A percentile compares a stretch with the other conserved stretches of the same genome.
phyloP scores from a whole-genome alignment of 2,797 vertebrate genomes.

The Myotis vivesi region DNA sequence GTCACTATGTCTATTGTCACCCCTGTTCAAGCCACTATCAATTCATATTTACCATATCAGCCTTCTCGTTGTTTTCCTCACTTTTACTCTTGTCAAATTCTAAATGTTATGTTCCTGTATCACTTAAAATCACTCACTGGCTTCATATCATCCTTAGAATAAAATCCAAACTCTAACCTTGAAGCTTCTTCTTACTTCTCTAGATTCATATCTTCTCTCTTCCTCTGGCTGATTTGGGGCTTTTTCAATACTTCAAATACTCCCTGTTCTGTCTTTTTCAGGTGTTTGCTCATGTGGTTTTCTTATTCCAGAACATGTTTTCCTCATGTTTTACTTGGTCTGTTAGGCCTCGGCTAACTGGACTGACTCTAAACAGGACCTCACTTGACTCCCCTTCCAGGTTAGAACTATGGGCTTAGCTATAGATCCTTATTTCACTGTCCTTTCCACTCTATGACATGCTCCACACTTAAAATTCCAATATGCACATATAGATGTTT shows the following conservation, averaged over 20 bases:
- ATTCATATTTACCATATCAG: background rate
- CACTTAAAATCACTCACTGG: background rate
- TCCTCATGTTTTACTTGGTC: background rate
- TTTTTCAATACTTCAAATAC: background rate
- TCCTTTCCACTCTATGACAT: background rate
- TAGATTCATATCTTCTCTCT: background rate
- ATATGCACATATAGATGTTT: background rate
- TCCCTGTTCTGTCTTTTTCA: background rate
- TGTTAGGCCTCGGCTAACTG: background rate
- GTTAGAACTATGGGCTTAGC: background rate
- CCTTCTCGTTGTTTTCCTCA: background rate
- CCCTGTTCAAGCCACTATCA: background rate
- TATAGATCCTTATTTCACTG: background rate
- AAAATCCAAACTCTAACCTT: background rate
- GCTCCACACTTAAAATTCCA: background rate
- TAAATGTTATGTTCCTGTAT: slow-evolving; percentile 4
- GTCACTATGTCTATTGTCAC: background rate
- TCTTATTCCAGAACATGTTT: background rate
- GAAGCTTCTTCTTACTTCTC: background rate
- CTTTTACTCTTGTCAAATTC: background rate
- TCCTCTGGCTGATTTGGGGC: background rate
- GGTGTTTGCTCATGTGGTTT: background rate
- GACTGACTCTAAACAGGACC: background rate
- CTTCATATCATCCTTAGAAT: background rate
- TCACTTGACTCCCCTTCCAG: background rate